These are phyloP conservation scores for Megastigmus dorsalis DNA, from an alignment of 2,888 invertebrate genomes.

Conservation along the genomic window DNA sequence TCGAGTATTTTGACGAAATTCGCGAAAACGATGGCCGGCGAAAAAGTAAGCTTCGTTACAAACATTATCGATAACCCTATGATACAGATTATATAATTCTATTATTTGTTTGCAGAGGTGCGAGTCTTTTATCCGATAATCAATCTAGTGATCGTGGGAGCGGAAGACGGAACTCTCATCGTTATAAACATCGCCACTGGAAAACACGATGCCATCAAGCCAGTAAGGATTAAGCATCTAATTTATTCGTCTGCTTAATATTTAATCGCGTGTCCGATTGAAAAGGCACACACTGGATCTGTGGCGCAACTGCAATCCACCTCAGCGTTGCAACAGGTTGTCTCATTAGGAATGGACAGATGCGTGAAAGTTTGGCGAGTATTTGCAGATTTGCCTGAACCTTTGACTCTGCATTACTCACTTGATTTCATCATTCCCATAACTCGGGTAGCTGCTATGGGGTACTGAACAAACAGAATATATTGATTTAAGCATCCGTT, in stretches of 20 bases:
- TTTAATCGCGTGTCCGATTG: no score
- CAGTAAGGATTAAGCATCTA: slow-evolving; percentile 22
- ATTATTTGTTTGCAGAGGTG: slow-evolving; percentile 43
- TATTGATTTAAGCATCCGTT: not conserved
- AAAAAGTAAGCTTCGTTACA: slow-evolving; percentile 46
- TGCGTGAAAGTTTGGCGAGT: slow-evolving; percentile 64
- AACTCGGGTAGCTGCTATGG: slow-evolving; percentile 55
- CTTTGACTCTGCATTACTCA: slow-evolving; percentile 56
- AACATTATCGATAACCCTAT: not conserved
- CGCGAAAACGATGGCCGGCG: slow-evolving; percentile 26
- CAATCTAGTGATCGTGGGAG: slow-evolving; percentile 59
- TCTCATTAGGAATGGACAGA: slow-evolving; percentile 60
- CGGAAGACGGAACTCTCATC: slow-evolving; percentile 57
- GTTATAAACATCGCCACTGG: slow-evolving; percentile 58
- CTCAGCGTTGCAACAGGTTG: slow-evolving; percentile 44
- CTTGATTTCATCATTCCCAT: slow-evolving; percentile 59
- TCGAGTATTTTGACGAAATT: slow-evolving; percentile 59
- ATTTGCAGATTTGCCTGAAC: slow-evolving; percentile 56
- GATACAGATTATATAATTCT: not conserved
- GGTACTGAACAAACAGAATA: slow-evolving; percentile 47
- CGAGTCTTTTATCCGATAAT: slow-evolving; percentile 55
- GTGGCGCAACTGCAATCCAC: slow-evolving; percentile 57
- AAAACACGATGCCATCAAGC: slow-evolving; percentile 42
- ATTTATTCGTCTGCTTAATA: not conserved
- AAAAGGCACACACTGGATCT: slow-evolving; percentile 59